Conservation (phyloP, 2,797 vertebrate species). For the Sorex maritimensis region DNA sequence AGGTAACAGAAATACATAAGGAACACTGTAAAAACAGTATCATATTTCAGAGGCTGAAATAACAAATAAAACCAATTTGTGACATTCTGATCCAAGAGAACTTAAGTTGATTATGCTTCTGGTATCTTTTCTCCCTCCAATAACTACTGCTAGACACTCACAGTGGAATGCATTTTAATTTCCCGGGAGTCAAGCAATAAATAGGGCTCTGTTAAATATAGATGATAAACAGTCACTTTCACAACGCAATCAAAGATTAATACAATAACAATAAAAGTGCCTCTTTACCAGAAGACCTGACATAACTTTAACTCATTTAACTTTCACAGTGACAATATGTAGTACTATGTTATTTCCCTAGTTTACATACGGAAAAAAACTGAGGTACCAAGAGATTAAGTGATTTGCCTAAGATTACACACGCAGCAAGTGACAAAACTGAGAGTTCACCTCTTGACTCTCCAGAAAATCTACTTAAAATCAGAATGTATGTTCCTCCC, state of each 20-base stretch:
- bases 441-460: conserved; percentile 43
- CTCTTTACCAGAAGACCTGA: background rate
- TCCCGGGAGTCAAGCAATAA: conserved; percentile 60
- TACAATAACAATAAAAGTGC: background rate
- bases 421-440: background rate
- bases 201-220: conserved; percentile 32
- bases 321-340: background rate
- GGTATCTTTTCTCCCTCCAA: conserved; percentile 4
- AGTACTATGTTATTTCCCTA: conserved; percentile 41
- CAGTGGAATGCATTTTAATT: conserved; percentile 59
- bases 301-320: background rate
- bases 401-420: conserved; percentile 18
- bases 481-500: background rate
- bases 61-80: conserved; percentile 45
- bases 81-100: conserved; percentile 46
- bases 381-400: conserved; percentile 5
- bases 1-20: conserved; percentile 26
- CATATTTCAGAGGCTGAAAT: conserved; percentile 46
- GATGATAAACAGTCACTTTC: conserved; percentile 55
- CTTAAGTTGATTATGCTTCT: conserved; percentile 53
- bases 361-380: conserved; percentile 46
- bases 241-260: conserved; percentile 53
- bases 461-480: conserved; percentile 41
- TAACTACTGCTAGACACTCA: conserved; percentile 57
- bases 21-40: background rate